These are phyloP conservation scores for Luperina nickerlii DNA, from an alignment of 2,888 invertebrate species.

Conservation along the genomic window DNA sequence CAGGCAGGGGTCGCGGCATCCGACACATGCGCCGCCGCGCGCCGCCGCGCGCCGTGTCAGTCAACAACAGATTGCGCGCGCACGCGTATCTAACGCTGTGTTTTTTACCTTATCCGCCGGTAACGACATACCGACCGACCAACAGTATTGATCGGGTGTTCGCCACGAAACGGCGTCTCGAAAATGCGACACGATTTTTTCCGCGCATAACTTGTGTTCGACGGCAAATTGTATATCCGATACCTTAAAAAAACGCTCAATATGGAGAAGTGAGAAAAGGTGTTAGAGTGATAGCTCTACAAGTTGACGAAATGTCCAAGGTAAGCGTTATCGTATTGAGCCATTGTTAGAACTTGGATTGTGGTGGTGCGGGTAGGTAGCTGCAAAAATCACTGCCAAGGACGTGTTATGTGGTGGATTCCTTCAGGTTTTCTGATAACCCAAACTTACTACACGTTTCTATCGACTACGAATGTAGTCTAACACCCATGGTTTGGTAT, in stretches of 20 bases:
- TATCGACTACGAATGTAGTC: background rate
- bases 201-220: slow-evolving; percentile 77
- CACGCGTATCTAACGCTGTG: slow-evolving; percentile 80
- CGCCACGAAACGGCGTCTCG: slow-evolving; percentile 82
- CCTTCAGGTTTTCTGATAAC: slow-evolving; percentile 19
- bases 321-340: slow-evolving; percentile 76
- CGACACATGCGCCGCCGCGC: slow-evolving; percentile 83
- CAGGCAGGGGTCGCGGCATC: slow-evolving; percentile 71
- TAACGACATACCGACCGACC: slow-evolving; percentile 73
- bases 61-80: slow-evolving; percentile 88
- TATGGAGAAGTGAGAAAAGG: slow-evolving; percentile 78
- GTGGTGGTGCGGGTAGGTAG: slow-evolving; percentile 77
- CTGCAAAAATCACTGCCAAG: slow-evolving; percentile 77
- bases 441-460: background rate
- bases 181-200: slow-evolving; percentile 81
- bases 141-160: slow-evolving; percentile 88
- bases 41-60: slow-evolving; percentile 83
- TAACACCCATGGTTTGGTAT: background rate
- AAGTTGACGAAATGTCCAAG: slow-evolving; percentile 86
- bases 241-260: slow-evolving; percentile 49
- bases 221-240: slow-evolving; percentile 63
- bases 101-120: slow-evolving; percentile 85
- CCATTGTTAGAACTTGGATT: slow-evolving; percentile 65
- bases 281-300: slow-evolving; percentile 70
- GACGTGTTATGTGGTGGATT: slow-evolving; percentile 56